These are phyloP conservation scores for Drosophila funebris DNA, from an alignment of 1,140 invertebrate genomes.

Conservation along the genomic window DNA sequence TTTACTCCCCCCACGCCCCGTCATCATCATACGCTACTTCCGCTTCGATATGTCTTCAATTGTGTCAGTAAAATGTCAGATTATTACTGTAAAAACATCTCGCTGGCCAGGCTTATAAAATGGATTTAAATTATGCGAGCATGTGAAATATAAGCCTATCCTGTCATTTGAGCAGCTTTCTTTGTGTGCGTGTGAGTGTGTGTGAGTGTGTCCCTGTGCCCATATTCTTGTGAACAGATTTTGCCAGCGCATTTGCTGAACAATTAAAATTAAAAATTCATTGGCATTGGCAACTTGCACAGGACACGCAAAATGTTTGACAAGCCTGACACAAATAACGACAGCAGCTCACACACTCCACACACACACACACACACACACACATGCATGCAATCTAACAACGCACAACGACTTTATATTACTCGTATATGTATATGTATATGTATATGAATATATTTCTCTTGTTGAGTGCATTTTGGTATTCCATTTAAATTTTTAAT, in stretches of 20 bases:
- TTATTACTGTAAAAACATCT: slow-evolving; percentile 10
- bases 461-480: slow-evolving; percentile 72
- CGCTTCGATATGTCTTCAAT: slow-evolving; percentile 55
- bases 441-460: slow-evolving; percentile 43
- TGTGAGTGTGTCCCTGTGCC: slow-evolving; percentile 3
- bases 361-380: slow-evolving; percentile 25
- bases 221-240: slow-evolving; percentile 55
- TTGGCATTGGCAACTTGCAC: slow-evolving; percentile 56
- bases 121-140: slow-evolving; percentile 34
- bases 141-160: slow-evolving; percentile 17
- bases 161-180: slow-evolving; percentile 4
- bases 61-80: slow-evolving; percentile 65
- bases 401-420: slow-evolving; percentile 14
- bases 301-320: slow-evolving; percentile 72
- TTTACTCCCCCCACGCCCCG: background rate
- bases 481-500: slow-evolving; percentile 83
- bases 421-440: slow-evolving; percentile 41
- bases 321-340: slow-evolving; percentile 75
- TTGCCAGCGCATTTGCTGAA: slow-evolving; percentile 72
- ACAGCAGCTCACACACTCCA: slow-evolving; percentile 36
- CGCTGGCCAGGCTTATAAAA: slow-evolving; percentile 23
- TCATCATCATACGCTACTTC: background rate
- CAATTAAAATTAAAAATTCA: slow-evolving; percentile 81
- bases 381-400: background rate
- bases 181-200: background rate